Evolutionary conservation across 2,113 vertebrate species (phyloP).

Genomic region (Meleagris gallopavo): DNA sequence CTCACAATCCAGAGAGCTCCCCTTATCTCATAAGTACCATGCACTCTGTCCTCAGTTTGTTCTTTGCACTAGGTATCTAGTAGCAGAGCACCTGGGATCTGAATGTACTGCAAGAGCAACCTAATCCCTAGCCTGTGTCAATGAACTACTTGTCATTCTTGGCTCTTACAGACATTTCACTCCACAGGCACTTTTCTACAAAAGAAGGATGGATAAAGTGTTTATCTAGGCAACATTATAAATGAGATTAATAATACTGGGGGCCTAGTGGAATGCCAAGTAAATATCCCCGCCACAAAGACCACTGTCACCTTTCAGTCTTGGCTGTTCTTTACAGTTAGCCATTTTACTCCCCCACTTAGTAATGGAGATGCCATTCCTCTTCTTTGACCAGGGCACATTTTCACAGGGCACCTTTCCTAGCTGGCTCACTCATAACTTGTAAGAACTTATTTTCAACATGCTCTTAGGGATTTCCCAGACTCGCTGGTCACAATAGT

Average conservation of each 20-base stretch:
- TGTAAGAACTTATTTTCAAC: neutral
- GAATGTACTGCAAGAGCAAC: neutral
- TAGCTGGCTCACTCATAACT: neutral
- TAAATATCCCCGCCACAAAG: slow-evolving; percentile 51
- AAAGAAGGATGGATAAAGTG: slow-evolving; percentile 4
- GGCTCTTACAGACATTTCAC: neutral
- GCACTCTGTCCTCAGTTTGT: neutral
- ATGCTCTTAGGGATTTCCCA: neutral
- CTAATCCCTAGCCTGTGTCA: neutral
- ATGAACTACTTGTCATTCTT: neutral
- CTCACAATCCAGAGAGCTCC: neutral
- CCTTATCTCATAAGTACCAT: neutral
- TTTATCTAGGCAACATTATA: slow-evolving; percentile 19
- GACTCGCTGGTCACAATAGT: neutral
- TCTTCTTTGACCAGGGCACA: slow-evolving; percentile 12
- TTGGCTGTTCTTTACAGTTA: slow-evolving; percentile 39
- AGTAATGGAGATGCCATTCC: neutral
- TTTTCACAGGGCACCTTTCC: neutral
- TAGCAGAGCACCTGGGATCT: neutral
- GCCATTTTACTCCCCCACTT: slow-evolving; percentile 6
- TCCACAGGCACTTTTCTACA: neutral
- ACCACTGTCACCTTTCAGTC: slow-evolving; percentile 36
- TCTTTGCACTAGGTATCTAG: neutral
- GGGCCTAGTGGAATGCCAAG: neutral
- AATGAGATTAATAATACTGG: neutral